Evolutionary conservation across 2,888 invertebrate genomes (phyloP), one percentile per base, ranked within the genome.

Genomic region (Ceraclea dissimilis): DNA sequence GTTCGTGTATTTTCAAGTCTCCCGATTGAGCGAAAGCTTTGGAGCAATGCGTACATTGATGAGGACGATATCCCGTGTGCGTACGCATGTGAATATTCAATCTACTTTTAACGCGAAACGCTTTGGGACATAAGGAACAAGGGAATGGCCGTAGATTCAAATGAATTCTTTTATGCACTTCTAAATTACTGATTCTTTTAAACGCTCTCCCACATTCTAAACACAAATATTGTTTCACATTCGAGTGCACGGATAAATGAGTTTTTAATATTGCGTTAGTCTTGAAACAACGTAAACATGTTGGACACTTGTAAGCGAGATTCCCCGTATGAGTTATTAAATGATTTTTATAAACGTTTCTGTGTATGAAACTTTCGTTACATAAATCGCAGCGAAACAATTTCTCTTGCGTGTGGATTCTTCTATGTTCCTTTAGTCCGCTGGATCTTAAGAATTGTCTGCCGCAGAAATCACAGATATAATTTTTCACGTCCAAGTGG

Each of bases 1-100:
- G 66, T 53, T 26, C 31, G 31, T 58, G 77, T 1, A 76, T 68
- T 39, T 74, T 74, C 56, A 74, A 64, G 1, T 76, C 71, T 2
- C 75, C 69, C 6, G 53, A 44, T 21, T 59, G 68, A 4, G 68
- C 67, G 52, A 69, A 71, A 8, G 63, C 55, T 61, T 68, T 69
- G 1, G 63, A 63, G 57, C 71, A 71, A 20, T 65, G 52, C 1
- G 57, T 56, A 56, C 70, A 71, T 43, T 63, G 60, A 56, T 68
- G 69, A 1, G 69, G 70, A 34, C 34, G 50, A 17, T 71, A 70
- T 18, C 72, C 71, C 0, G 71, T 71, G 55, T 72, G 72, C 1
- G 68, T 69, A 13, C 69, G 64, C 20, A 26, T 52, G 20, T 52
- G 52, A 5, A 43, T 21, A 18, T 52, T 52, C 22, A 52, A 46